These are phyloP conservation scores for Macrocentrus cingulum DNA, from an alignment of 1,140 invertebrate genomes.

Conservation along the genomic window DNA sequence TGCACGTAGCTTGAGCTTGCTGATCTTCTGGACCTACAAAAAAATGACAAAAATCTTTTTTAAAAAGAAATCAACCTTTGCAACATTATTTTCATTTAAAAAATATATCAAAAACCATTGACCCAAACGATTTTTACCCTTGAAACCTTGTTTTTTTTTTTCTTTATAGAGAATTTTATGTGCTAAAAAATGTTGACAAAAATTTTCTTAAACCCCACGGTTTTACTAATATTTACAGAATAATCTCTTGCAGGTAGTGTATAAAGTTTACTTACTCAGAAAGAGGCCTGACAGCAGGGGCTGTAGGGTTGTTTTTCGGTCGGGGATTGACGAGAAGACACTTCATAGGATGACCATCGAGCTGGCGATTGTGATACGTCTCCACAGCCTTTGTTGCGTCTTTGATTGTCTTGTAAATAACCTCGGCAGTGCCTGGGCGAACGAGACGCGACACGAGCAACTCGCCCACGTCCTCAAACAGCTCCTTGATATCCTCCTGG, in stretches of 20 bases:
- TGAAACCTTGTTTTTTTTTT: too few relatives aligned
- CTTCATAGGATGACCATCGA: slow-evolving; percentile 84
- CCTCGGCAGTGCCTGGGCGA: slow-evolving; percentile 84
- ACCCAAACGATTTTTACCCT: too few relatives aligned
- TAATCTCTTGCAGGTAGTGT: too few relatives aligned
- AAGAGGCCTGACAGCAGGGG: slow-evolving; percentile 53
- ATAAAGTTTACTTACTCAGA: slow-evolving; percentile 51
- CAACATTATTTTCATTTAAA: too few relatives aligned
- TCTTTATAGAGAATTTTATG: too few relatives aligned
- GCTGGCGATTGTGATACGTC: slow-evolving; percentile 87
- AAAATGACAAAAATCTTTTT: slow-evolving; percentile 17
- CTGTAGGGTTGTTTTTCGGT: slow-evolving; percentile 64
- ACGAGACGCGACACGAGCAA: slow-evolving; percentile 80
- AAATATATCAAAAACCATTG: too few relatives aligned
- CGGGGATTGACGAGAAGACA: slow-evolving; percentile 74
- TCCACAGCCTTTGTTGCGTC: slow-evolving; percentile 88
- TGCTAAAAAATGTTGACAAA: too few relatives aligned
- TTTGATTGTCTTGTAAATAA: slow-evolving; percentile 81
- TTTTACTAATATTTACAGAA: too few relatives aligned
- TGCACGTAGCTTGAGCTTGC: slow-evolving; percentile 51
- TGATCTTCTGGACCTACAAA: slow-evolving; percentile 46
- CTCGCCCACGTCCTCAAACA: slow-evolving; percentile 90
- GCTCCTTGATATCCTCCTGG: slow-evolving; percentile 87
- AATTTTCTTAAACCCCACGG: too few relatives aligned
- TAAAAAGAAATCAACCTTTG: neutral